These are phyloP conservation scores for Cryptomyrus ogoouensis DNA, from an alignment of 2,113 vertebrate genomes.

Conservation along the genomic window DNA sequence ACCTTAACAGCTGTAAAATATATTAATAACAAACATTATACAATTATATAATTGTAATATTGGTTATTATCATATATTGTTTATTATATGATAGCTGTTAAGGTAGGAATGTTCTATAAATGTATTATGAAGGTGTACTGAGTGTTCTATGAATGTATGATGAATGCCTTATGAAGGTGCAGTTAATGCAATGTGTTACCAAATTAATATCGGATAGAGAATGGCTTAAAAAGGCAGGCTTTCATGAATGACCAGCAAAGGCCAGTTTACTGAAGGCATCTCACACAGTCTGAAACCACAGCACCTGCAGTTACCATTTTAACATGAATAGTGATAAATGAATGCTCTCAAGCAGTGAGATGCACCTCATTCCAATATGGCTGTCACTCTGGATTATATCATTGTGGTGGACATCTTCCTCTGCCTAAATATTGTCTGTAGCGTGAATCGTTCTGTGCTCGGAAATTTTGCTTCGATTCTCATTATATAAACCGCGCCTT, in stretches of 20 bases:
- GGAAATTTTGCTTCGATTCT: not conserved
- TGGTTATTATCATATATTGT: not conserved
- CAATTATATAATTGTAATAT: not conserved
- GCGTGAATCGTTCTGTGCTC: not conserved
- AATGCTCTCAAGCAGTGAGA: not conserved
- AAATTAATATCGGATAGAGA: not conserved
- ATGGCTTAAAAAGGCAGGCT: not conserved
- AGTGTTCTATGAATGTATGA: not conserved
- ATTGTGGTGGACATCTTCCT: not conserved
- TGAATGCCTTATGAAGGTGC: not conserved
- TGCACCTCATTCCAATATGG: not conserved
- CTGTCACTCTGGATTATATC: too few relatives aligned
- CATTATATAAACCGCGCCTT: not conserved
- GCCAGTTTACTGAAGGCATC: not conserved
- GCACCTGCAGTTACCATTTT: not conserved
- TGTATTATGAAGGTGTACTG: not conserved
- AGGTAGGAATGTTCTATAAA: not conserved
- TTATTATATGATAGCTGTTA: not conserved
- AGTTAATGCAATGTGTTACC: not conserved
- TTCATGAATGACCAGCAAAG: not conserved
- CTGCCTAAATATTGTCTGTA: not conserved
- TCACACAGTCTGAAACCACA: not conserved
- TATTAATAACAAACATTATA: not conserved
- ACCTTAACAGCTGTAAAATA: not conserved
- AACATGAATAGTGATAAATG: not conserved